phyloP scores from a whole-genome alignment of 1,140 invertebrate genomes.

The Protaetia brevitarsis region DNA sequence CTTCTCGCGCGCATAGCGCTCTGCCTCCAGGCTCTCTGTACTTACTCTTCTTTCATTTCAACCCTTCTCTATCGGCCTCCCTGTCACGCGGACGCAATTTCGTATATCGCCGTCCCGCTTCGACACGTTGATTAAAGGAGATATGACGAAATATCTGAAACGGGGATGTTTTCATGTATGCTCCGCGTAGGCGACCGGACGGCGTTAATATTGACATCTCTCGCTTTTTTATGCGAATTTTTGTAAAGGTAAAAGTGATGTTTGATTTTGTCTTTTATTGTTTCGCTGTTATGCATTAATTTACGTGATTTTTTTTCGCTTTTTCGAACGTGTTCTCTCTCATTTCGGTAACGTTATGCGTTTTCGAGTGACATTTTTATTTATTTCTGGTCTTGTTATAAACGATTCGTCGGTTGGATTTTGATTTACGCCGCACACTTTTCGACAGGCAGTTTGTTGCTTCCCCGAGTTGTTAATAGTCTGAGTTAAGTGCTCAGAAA shows the following conservation, averaged over 20 bases:
- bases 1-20: background rate
- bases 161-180: slow-evolving; percentile 24
- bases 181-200: slow-evolving; percentile 21
- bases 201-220: slow-evolving; percentile 38
- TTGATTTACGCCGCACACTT: slow-evolving; percentile 1
- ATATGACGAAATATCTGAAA: slow-evolving; percentile 24
- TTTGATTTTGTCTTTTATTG: slow-evolving; percentile 39
- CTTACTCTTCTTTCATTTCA: slow-evolving; percentile 22
- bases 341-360: background rate
- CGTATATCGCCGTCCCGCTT: slow-evolving; percentile 25
- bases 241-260: slow-evolving; percentile 39
- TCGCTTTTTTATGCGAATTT: slow-evolving; percentile 36
- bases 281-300: slow-evolving; percentile 32
- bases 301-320: slow-evolving; percentile 18
- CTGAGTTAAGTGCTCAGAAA: slow-evolving; percentile 7
- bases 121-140: slow-evolving; percentile 32
- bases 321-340: slow-evolving; percentile 1
- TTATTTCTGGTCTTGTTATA: slow-evolving; percentile 15
- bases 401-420: slow-evolving; percentile 19
- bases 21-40: background rate
- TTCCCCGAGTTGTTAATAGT: background rate
- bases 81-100: background rate
- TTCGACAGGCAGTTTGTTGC: slow-evolving; percentile 1
- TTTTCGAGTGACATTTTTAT: background rate
- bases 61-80: background rate